Conservation (phyloP, 2,113 vertebrate genomes). For the Larimichthys polyactis region DNA sequence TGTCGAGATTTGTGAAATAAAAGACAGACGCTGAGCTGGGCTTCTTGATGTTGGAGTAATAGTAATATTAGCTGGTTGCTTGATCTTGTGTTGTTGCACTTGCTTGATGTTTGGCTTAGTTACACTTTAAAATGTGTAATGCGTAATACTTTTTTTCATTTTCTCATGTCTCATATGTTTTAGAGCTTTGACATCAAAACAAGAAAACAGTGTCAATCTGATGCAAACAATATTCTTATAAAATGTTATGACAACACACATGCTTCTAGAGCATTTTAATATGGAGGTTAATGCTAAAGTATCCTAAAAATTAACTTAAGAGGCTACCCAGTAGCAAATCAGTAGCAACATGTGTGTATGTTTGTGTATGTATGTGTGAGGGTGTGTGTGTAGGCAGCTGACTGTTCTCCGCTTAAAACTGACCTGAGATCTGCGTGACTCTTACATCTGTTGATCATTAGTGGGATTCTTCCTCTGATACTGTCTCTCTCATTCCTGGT, state of each 20-base stretch:
- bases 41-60: no score
- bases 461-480: slow-evolving; percentile 61
- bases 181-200: not conserved
- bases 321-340: not conserved
- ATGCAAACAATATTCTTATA: no score
- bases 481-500: slow-evolving; percentile 22
- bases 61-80: no score
- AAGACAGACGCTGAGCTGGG: no score
- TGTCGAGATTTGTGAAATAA: no score
- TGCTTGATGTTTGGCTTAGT: not conserved
- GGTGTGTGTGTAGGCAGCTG: not conserved
- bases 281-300: not conserved
- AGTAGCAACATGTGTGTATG: not conserved
- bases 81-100: no score
- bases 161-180: not conserved
- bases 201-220: no score
- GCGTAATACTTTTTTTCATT: not conserved
- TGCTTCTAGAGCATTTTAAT: not conserved
- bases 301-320: not conserved
- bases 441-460: slow-evolving; percentile 69
- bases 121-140: not conserved
- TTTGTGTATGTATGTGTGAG: not conserved
- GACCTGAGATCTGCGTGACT: slow-evolving; percentile 25
- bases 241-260: not conserved
- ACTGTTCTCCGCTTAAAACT: slow-evolving; percentile 5